A percentile compares a stretch with the other conserved stretches of the same genome.
These are phyloP conservation scores for Oscheius sp. DNA, from an alignment of 2,888 invertebrate species.

Conservation along the genomic window DNA sequence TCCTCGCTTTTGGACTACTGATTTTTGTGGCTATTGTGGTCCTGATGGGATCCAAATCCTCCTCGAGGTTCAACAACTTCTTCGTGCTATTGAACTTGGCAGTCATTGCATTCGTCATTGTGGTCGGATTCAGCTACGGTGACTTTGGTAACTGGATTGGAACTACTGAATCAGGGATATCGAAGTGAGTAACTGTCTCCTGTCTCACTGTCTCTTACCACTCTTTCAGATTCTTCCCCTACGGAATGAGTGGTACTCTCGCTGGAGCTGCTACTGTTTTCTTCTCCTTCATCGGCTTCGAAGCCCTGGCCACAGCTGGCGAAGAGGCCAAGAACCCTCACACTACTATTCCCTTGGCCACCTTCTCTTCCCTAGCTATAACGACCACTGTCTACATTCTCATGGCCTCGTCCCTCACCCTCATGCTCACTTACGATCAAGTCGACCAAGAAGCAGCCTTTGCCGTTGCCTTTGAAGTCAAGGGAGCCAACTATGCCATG, in stretches of 20 bases:
- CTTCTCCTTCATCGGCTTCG: conserved; percentile 75
- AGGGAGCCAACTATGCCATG: conserved; percentile 43
- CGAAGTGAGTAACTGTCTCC: conserved; percentile 33
- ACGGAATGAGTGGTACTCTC: conserved; percentile 73
- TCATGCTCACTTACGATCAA: conserved; percentile 58
- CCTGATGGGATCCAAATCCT: conserved; percentile 74
- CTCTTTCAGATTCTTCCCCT: conserved; percentile 66
- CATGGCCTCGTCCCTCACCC: conserved; percentile 51
- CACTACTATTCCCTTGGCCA: conserved; percentile 57
- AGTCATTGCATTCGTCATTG: conserved; percentile 74
- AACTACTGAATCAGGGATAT: conserved; percentile 39
- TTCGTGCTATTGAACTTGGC: conserved; percentile 70
- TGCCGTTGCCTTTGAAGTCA: conserved; percentile 45
- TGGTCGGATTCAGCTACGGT: conserved; percentile 86
- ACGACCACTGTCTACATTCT: conserved; percentile 52
- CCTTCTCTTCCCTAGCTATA: conserved; percentile 50
- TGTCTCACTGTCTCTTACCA: too few species aligned
- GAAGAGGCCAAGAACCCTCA: conserved; percentile 73
- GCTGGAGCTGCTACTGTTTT: conserved; percentile 75
- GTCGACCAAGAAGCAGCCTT: conserved; percentile 49
- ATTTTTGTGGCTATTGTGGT: conserved; percentile 56
- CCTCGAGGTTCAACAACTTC: conserved; percentile 73
- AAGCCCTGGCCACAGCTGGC: conserved; percentile 74
- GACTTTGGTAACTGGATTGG: conserved; percentile 83
- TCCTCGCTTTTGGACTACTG: conserved; percentile 48